Evolutionary conservation across 2,113 vertebrate species (phyloP), one percentile per base, ranked within the genome.

Genomic region (Oreotrochilus melanogaster): DNA sequence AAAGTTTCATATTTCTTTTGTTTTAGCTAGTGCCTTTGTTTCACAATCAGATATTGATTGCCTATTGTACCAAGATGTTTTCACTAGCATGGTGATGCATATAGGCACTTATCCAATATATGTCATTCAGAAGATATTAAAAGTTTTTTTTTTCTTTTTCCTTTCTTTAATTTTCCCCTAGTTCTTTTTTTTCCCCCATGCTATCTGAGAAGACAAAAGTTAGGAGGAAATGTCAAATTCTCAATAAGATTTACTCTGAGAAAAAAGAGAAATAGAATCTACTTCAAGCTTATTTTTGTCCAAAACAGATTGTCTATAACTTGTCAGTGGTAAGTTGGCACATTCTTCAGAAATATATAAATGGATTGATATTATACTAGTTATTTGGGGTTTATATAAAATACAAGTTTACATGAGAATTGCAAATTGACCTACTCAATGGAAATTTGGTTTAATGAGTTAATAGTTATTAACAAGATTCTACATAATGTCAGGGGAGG

Each of bases 1-100:
- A 62, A 67, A 67, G 35, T 7, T 58, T 76, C 9, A 8, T n/a
- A 18, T 11, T 54, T n/a, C 21, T 54, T 67, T 56, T 60, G 11
- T 72, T 6, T 64, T 17, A 8, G 12, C 10, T 3, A 39, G 0
- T 45, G 10, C 2, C 10, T 45, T 1, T 58, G 8, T 57, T 73
- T 78, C 33, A 47, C 6, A 42, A 50, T 42, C 45, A 69, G 7
- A 11, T 58, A 37, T 22, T 51, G 25, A 16, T 35, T 37, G 7
- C 13, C 23, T 83, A 7, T 5, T n/a, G 5, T 80, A 79, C 11
- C 7, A 62, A 53, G 76, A 53, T 33, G 57, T 71, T 75, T 89
- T 67, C 23, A 28, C 4, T 33, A 66, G 8, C 16, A 51, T 9
- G 2, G 1, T 67, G 30, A 76, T 47, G 13, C 7, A 42, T 50